A percentile compares a stretch with the other conserved stretches of the same genome.
phyloP scores from a whole-genome alignment of 2,797 vertebrate species.

The Oceanodroma leucorhoa region DNA sequence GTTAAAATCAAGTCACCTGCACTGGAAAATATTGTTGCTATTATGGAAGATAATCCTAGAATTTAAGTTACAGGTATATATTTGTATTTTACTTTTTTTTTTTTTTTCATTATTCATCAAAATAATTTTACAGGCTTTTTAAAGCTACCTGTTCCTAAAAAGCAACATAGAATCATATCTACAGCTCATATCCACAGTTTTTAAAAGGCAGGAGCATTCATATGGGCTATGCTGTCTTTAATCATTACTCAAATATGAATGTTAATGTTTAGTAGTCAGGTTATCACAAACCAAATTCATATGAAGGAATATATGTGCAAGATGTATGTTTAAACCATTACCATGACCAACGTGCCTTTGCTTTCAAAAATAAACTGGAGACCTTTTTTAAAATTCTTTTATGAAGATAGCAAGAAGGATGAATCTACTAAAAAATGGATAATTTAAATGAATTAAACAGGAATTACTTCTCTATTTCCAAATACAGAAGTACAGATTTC shows the following conservation, averaged over 20 bases:
- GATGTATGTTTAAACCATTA: not conserved
- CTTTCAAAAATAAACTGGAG: slow-evolving; percentile 31
- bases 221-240: not conserved
- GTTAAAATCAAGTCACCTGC: not conserved
- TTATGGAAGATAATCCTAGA: not conserved
- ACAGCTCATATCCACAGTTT: not conserved
- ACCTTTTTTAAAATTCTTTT: not conserved
- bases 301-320: not conserved
- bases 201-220: not conserved
- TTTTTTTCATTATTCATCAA: not conserved
- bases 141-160: not conserved
- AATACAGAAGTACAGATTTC: slow-evolving; percentile 23
- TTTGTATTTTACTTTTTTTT: not conserved
- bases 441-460: not conserved
- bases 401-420: not conserved
- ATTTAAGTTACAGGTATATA: not conserved
- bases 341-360: not conserved
- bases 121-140: not conserved
- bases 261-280: not conserved
- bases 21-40: not conserved
- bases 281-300: not conserved
- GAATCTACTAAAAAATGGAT: not conserved
- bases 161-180: not conserved
- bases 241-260: not conserved
- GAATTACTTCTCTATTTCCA: not conserved